Conservation (phyloP, 2,113 vertebrate genomes). For the Tangachromis dhanisi region DNA sequence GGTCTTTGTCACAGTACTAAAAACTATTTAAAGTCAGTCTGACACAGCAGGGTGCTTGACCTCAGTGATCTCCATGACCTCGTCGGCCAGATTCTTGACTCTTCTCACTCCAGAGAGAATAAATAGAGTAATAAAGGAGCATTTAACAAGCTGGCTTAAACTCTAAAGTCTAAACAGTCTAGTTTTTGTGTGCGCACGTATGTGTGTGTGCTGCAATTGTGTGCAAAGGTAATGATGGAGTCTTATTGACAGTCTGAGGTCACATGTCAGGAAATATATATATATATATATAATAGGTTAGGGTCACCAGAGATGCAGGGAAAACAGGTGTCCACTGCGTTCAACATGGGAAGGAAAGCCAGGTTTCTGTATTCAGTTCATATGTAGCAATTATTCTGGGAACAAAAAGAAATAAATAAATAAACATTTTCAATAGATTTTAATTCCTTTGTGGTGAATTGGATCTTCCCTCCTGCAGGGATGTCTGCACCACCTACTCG, state of each 20-base stretch:
- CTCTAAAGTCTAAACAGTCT: background rate
- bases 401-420: background rate
- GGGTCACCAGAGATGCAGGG: background rate
- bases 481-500: constrained; percentile 9
- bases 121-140: background rate
- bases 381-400: constrained; percentile 1
- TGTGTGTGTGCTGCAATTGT: background rate
- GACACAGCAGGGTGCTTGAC: constrained; percentile 17
- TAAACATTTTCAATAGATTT: background rate
- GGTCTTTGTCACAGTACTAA: background rate
- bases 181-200: background rate
- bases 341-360: background rate
- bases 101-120: constrained; percentile 19
- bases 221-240: constrained; percentile 1
- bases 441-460: constrained; percentile 13
- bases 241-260: constrained; percentile 33
- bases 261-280: constrained; percentile 41
- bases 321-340: background rate
- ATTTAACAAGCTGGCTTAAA: constrained; percentile 40
- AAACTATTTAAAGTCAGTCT: background rate
- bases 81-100: constrained; percentile 2
- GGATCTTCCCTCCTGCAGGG: background rate
- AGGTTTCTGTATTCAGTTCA: background rate
- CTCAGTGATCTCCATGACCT: constrained; percentile 39
- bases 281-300: no score